phyloP scores from a whole-genome alignment of 2,888 invertebrate species.

The Drosophila formosana region DNA sequence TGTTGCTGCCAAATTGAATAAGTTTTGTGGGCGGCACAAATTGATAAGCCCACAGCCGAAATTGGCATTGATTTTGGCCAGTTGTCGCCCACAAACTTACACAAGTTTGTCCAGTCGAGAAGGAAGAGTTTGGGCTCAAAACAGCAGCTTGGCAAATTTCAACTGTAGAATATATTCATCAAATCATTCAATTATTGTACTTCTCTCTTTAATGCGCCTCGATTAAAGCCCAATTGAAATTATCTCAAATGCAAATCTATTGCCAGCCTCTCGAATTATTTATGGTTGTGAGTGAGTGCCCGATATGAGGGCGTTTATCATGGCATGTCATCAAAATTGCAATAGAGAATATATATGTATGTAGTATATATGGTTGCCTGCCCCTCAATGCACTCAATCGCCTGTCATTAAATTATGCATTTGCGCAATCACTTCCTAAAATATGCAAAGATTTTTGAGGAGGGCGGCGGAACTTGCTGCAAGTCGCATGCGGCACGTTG shows the following conservation, averaged over 20 bases:
- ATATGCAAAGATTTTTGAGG: slow-evolving; percentile 58
- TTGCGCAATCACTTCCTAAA: slow-evolving; percentile 79
- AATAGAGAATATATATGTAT: slow-evolving; percentile 7
- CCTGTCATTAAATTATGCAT: slow-evolving; percentile 80
- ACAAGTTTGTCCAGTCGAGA: slow-evolving; percentile 21
- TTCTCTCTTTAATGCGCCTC: background rate
- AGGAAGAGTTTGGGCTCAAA: background rate
- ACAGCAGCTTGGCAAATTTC: background rate
- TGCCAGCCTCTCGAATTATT: slow-evolving; percentile 18
- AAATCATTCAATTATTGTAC: background rate
- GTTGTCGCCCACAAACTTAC: slow-evolving; percentile 23
- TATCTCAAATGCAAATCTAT: slow-evolving; percentile 21
- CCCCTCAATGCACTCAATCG: slow-evolving; percentile 57
- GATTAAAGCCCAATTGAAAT: slow-evolving; percentile 9
- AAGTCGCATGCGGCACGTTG: slow-evolving; percentile 40
- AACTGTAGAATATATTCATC: no score
- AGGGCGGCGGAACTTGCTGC: slow-evolving; percentile 27
- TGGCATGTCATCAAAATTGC: slow-evolving; percentile 30
- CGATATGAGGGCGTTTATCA: slow-evolving; percentile 16
- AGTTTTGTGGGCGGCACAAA: slow-evolving; percentile 46
- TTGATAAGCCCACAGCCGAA: slow-evolving; percentile 46
- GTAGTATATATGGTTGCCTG: no score
- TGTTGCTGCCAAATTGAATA: slow-evolving; percentile 50
- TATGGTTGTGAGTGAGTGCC: slow-evolving; percentile 6
- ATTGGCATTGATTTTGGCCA: slow-evolving; percentile 49